These are phyloP conservation scores for Syrrhaptes paradoxus DNA, from an alignment of 2,113 vertebrate species.

Conservation along the genomic window DNA sequence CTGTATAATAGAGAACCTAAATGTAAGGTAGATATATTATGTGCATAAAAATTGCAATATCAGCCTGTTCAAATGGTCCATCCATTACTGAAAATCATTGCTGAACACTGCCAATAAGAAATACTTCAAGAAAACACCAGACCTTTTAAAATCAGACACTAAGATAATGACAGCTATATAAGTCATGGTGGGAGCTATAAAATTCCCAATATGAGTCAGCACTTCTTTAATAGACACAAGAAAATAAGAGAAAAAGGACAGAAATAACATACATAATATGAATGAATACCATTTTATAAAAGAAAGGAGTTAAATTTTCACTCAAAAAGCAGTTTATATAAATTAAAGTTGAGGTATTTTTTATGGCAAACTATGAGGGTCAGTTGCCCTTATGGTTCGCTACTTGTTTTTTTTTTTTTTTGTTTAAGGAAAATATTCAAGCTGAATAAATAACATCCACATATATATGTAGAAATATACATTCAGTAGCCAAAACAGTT, in stretches of 20 bases:
- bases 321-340: not conserved
- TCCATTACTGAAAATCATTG: not conserved
- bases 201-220: not conserved
- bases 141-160: not conserved
- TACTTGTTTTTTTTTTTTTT: not conserved
- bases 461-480: not conserved
- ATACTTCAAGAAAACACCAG: not conserved
- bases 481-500: not conserved
- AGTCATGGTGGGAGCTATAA: not conserved
- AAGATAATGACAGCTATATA: not conserved
- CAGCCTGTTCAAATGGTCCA: not conserved
- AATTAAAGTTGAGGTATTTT: not conserved
- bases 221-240: not conserved
- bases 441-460: not conserved
- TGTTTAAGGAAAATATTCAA: not conserved
- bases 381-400: not conserved
- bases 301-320: not conserved
- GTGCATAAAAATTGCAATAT: not conserved
- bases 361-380: not conserved
- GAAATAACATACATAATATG: not conserved
- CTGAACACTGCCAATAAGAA: fast-evolving
- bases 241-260: not conserved
- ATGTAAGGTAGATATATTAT: not conserved
- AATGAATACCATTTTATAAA: not conserved
- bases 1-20: not conserved